Conservation (phyloP, 1,140 invertebrate genomes). For the Chymomyza costata region DNA sequence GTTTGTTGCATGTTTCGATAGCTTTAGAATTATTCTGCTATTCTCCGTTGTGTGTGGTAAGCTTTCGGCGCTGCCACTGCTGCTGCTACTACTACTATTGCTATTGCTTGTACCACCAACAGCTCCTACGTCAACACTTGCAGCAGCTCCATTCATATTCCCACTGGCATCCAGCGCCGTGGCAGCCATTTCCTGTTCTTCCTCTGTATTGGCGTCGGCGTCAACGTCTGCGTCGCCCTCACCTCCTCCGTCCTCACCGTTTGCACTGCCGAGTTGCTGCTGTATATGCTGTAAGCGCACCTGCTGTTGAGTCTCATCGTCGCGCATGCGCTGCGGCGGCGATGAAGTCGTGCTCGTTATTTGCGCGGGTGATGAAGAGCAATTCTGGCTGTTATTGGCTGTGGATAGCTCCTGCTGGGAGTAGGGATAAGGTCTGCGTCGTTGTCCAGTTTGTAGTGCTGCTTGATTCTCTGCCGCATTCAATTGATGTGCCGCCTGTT, state of each 20-base stretch:
- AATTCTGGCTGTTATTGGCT: background rate
- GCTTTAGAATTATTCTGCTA: conserved; percentile 67
- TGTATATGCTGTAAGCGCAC: conserved; percentile 17
- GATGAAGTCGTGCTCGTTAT: conserved; percentile 68
- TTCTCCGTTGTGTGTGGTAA: no score
- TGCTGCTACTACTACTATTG: conserved; percentile 18
- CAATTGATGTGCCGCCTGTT: background rate
- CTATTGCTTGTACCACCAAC: no score
- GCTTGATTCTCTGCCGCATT: no score
- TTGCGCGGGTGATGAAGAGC: conserved; percentile 40
- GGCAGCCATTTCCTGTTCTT: conserved; percentile 42
- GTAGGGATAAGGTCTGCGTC: no score
- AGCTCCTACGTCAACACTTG: background rate
- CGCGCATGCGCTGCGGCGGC: conserved; percentile 48
- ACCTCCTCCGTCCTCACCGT: conserved; percentile 9
- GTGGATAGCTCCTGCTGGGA: no score
- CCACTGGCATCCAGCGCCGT: conserved; percentile 37
- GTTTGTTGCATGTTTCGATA: conserved; percentile 49
- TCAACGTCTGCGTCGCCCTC: conserved; percentile 20
- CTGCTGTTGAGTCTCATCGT: conserved; percentile 35
- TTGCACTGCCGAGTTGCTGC: conserved; percentile 10
- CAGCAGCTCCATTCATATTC: conserved; percentile 38
- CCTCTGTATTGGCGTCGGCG: conserved; percentile 12
- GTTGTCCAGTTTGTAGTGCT: conserved; percentile 16
- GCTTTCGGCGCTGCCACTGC: conserved; percentile 1